A percentile compares a stretch with the other conserved stretches of the same genome.
Evolutionary conservation across 2,888 invertebrate genomes (phyloP).

Genomic region (Lycophotia porphyrea): DNA sequence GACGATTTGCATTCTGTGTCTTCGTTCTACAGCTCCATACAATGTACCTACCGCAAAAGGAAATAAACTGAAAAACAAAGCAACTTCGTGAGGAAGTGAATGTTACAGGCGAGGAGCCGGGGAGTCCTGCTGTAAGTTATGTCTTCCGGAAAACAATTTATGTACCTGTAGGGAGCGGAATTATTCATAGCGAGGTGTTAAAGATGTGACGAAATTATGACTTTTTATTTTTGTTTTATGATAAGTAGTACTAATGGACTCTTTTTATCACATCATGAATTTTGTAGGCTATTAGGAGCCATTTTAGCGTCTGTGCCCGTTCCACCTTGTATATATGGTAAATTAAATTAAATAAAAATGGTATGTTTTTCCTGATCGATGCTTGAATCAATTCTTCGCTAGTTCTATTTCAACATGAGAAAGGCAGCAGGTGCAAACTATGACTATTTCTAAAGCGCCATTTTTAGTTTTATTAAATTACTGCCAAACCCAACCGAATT

Average conservation of each 20-base stretch:
- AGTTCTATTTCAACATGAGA: neutral
- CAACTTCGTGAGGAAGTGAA: conserved; percentile 15
- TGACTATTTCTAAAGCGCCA: neutral
- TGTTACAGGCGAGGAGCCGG: conserved; percentile 18
- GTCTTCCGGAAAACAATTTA: conserved; percentile 40
- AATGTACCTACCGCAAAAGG: conserved; percentile 36
- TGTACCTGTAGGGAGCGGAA: conserved; percentile 18
- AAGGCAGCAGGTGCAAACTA: no score
- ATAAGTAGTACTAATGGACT: neutral
- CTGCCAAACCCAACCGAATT: neutral
- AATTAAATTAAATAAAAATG: no score
- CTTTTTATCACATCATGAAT: neutral
- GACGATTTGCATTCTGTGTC: neutral
- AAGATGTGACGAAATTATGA: conserved; percentile 14
- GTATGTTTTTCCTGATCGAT: neutral
- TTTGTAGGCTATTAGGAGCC: no score
- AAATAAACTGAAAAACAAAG: conserved; percentile 36
- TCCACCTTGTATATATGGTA: neutral
- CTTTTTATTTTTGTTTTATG: conserved; percentile 26
- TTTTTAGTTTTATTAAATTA: neutral
- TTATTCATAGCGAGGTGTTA: conserved; percentile 28
- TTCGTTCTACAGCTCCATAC: neutral
- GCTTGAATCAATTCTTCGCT: neutral
- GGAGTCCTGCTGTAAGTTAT: conserved; percentile 19
- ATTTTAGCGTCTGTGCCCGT: no score